Conservation (phyloP, 2,113 vertebrate genomes). For the Pandion haliaetus region DNA sequence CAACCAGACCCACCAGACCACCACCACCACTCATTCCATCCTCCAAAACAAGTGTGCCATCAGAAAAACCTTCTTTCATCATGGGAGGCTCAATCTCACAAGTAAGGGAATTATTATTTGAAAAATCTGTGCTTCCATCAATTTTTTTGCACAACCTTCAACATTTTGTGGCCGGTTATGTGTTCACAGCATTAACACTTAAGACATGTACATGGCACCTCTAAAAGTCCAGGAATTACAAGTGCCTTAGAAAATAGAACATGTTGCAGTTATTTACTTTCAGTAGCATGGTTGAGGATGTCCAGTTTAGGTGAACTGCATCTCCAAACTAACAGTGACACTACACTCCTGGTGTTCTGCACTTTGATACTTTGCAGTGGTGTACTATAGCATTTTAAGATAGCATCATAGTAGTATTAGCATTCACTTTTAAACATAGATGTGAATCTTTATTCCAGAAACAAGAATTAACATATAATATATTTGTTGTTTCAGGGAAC, state of each 20-base stretch:
- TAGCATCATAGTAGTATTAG: background rate
- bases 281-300: background rate
- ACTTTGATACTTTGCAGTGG: background rate
- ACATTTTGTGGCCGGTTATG: fast-evolving
- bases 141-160: background rate
- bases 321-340: background rate
- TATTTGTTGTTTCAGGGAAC: slow-evolving; percentile 82
- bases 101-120: slow-evolving; percentile 70
- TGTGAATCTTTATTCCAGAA: background rate
- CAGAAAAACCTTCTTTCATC: slow-evolving; percentile 97
- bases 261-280: background rate
- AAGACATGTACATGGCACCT: background rate
- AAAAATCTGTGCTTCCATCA: background rate
- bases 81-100: slow-evolving; percentile 97
- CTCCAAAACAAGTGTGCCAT: slow-evolving; percentile 85
- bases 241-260: background rate
- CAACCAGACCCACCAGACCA: slow-evolving; percentile 88
- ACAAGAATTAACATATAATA: background rate
- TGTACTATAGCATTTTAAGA: background rate
- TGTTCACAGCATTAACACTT: background rate
- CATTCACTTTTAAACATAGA: background rate
- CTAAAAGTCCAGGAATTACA: background rate
- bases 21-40: slow-evolving; percentile 99
- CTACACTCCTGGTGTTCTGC: background rate
- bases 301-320: background rate